A percentile compares a stretch with the other conserved stretches of the same genome.
phyloP scores from a whole-genome alignment of 2,113 vertebrate species.

The Procavia capensis region DNA sequence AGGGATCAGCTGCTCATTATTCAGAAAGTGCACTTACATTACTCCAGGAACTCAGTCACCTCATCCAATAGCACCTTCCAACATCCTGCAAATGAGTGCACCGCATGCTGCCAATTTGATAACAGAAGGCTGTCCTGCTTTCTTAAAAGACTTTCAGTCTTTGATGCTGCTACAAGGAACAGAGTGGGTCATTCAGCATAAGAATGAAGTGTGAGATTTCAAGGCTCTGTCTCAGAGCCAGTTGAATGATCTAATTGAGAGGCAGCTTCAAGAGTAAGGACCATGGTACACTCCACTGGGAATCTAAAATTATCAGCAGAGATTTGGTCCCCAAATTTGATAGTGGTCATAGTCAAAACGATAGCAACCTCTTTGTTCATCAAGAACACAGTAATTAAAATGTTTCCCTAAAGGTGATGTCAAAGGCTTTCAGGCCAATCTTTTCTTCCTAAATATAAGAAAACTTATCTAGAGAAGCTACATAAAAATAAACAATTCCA shows the following conservation, averaged over 20 bases:
- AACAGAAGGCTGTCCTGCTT: neutral
- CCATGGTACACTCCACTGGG: neutral
- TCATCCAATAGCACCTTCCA: neutral
- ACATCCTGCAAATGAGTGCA: neutral
- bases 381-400: neutral
- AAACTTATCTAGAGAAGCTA: neutral
- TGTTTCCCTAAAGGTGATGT: neutral
- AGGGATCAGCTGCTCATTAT: neutral
- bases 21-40: neutral
- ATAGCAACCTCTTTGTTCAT: neutral
- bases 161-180: neutral
- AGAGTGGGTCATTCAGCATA: neutral
- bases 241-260: neutral
- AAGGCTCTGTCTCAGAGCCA: neutral
- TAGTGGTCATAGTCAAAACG: neutral
- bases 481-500: neutral
- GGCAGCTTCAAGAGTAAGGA: neutral
- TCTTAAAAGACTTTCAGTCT: neutral
- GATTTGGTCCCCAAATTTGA: neutral
- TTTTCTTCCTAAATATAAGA: constrained; percentile 46
- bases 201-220: neutral
- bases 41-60: neutral
- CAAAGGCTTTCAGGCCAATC: neutral
- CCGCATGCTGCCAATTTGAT: neutral
- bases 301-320: neutral